Percentiles rank a stretch among this genome's conserved stretches.
Evolutionary conservation across 2,888 invertebrate species (phyloP).

Genomic region (Scrobipalpa atriplicella): DNA sequence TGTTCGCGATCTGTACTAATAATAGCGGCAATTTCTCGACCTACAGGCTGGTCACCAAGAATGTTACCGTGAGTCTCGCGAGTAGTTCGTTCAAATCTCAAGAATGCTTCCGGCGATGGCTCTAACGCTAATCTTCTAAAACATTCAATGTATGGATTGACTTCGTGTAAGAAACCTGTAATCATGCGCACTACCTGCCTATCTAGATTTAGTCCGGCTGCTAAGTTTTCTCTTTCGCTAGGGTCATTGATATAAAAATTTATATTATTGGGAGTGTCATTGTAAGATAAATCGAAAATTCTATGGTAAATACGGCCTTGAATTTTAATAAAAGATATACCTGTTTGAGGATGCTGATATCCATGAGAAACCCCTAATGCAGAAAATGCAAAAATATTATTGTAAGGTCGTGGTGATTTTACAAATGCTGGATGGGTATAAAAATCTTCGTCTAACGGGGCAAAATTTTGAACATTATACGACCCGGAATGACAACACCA

Average conservation of each 20-base stretch:
- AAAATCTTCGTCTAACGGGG: not conserved
- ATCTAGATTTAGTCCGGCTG: not conserved
- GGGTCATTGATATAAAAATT: too few species aligned
- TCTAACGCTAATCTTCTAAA: not conserved
- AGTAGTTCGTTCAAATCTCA: not conserved
- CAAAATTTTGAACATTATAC: not conserved
- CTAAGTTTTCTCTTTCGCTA: not conserved
- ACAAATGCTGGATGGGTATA: too few species aligned
- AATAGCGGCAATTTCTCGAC: not conserved
- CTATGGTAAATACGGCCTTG: too few species aligned
- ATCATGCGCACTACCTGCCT: not conserved
- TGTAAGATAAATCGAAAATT: too few species aligned
- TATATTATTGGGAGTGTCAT: too few species aligned
- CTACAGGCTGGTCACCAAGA: not conserved
- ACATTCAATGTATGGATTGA: not conserved
- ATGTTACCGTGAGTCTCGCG: not conserved
- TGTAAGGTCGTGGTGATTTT: too few species aligned
- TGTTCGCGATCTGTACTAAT: not conserved
- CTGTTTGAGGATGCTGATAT: too few species aligned
- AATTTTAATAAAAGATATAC: too few species aligned
- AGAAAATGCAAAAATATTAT: too few species aligned
- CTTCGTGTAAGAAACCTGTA: not conserved
- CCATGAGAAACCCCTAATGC: too few species aligned
- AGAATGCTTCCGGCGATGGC: not conserved
- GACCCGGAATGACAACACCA: too few species aligned